Evolutionary conservation across 92 coral and sea anemone genomes (phyloP), one percentile per base, ranked within the genome.

Genomic region (Epizoanthus rinbou): DNA sequence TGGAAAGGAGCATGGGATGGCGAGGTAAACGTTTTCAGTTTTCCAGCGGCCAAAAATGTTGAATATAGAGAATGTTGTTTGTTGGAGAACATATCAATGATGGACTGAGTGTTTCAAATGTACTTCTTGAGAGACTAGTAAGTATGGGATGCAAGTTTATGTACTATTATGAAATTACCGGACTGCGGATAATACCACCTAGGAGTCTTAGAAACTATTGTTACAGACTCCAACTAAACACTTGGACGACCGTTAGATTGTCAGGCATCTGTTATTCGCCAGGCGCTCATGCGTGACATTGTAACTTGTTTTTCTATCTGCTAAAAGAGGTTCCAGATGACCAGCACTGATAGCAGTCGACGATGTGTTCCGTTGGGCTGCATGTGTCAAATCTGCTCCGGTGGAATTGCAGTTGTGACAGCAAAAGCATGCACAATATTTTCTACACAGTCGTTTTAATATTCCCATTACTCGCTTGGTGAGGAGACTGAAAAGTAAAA

Each of bases 401-500:
- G 54, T 22, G 15, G 4, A 19, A 39, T 8, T 71, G 57, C 18
- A n/a, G 58, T 67, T 18, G n/a, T 1, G 39, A n/a, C 76, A 71
- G 58, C 28, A 71, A 45, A 41, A 5, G 50, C 58, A 37, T 10
- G 53, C 15, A 14, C 74, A 69, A 8, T 17, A 67, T 16, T 33
- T 67, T 33, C 41, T 41, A 67, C 21, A 28, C 76, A 45, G 37
- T 2, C 57, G 28, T 43, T 41, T 47, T 19, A 71, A n/a, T 6
- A 19, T 2, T 3, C 58, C 14, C 76, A 71, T 71, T 18, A 41
- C 76, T 71, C 76, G 57, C 58, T 17, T 71, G 57, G 76, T 71
- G 6, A 71, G 76, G 35, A 45, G 57, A 71, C 76, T 41, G 9
- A 71, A 71, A 35, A 71, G 76, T 71, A 71, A n/a, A 71, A 71